Evolutionary conservation across 2,113 vertebrate species (phyloP), one percentile per base, ranked within the genome.

Genomic region (Sclerurus mexicanus): DNA sequence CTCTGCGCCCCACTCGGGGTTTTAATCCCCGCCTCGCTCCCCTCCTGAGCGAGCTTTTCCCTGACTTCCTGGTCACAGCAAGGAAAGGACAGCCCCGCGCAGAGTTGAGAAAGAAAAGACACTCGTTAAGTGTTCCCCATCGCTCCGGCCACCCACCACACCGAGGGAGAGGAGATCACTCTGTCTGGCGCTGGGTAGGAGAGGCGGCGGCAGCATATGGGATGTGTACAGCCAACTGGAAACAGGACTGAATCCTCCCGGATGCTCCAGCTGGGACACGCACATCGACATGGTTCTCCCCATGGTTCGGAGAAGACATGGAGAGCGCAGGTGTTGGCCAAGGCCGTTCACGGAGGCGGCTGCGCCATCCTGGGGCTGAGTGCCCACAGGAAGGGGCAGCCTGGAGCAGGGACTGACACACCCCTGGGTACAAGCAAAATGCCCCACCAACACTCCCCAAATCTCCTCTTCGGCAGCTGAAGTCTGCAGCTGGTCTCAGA

Each of bases 381-480:
- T 42, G 85, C 94, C 92, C 9, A 9, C 82, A 76, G 79, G 75
- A 95, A 94, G 90, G 82, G 72, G 75, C 90, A 82, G 85, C 55
- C 37, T 12, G 0, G 19, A 28, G 8, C 40, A 35, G 33, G 72
- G 33, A 44, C 55, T 74, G 92, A 33, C 86, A 56, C 42, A 49
- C 89, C 78, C 74, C 84, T n/a, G 27, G 75, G 23, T 0, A 44
- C 76, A 21, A 47, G 9, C 68, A 69, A 73, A 66, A 73, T 16
- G 62, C 17, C 73, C 83, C 89, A 21, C 66, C 69, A 2, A 2
- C 28, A 35, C 7, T 63, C 44, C 85, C 8, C 1, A 8, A 28
- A 55, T 31, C 68, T 82, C 62, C 52, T 87, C 84, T 44, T 11
- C 8, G 47, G 64, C 49, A 46, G 73, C 42, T 23, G 63, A 66